These are phyloP conservation scores for Drosophila histrio DNA, from an alignment of 2,888 invertebrate species.

Conservation along the genomic window DNA sequence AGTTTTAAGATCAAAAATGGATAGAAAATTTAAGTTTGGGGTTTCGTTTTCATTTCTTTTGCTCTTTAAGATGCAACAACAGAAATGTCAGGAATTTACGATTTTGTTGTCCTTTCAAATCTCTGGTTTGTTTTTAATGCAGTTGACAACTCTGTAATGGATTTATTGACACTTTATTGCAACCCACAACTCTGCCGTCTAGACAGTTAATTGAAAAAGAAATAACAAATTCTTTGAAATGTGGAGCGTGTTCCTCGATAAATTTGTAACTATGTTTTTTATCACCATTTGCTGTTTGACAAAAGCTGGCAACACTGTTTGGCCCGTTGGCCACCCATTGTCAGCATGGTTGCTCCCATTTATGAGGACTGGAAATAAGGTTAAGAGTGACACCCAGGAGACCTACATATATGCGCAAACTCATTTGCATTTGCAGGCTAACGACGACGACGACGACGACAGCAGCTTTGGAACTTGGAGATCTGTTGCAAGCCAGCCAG, in stretches of 20 bases:
- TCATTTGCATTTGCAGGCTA: conserved; percentile 75
- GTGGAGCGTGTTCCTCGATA: background rate
- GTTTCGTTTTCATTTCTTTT: no score
- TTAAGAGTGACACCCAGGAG: conserved; percentile 79
- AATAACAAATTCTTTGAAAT: background rate
- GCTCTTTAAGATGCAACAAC: no score
- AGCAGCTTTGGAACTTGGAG: conserved; percentile 9
- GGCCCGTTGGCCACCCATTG: conserved; percentile 19
- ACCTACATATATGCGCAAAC: conserved; percentile 73
- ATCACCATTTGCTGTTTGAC: background rate
- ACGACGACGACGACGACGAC: conserved; percentile 63
- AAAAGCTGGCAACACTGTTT: background rate
- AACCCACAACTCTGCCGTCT: background rate
- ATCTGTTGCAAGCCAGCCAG: conserved; percentile 17
- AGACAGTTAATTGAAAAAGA: background rate
- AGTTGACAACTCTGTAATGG: background rate
- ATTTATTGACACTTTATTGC: background rate
- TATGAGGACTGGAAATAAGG: conserved; percentile 71
- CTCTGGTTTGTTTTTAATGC: background rate
- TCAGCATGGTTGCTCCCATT: conserved; percentile 61
- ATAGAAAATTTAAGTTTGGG: no score
- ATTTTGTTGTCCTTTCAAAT: background rate
- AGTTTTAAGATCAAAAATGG: no score
- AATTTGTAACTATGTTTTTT: background rate
- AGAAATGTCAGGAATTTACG: background rate